A percentile compares a stretch with the other conserved stretches of the same genome.
Evolutionary conservation across 1,140 invertebrate species (phyloP).

Genomic region (Papilio aristodemus): DNA sequence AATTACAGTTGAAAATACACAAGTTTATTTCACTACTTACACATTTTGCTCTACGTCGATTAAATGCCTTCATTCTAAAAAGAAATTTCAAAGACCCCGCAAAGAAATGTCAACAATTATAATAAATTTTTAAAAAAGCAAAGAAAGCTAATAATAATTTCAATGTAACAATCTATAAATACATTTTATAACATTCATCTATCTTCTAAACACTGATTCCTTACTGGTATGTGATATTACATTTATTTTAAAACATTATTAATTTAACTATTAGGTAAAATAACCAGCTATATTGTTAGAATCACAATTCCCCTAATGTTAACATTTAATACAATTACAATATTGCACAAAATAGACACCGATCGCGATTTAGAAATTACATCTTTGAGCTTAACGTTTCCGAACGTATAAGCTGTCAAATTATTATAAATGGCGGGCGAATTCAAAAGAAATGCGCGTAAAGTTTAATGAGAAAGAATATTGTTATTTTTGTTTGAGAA

Average conservation of each 20-base stretch:
- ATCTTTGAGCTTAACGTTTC: slow-evolving; percentile 49
- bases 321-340: slow-evolving; percentile 60
- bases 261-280: slow-evolving; percentile 66
- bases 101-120: slow-evolving; percentile 9
- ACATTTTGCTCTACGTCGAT: slow-evolving; percentile 1
- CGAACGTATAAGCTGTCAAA: slow-evolving; percentile 50
- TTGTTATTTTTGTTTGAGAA: neutral
- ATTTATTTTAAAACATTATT: slow-evolving; percentile 63
- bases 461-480: slow-evolving; percentile 27
- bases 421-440: slow-evolving; percentile 43
- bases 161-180: slow-evolving; percentile 70
- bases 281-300: slow-evolving; percentile 74
- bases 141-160: slow-evolving; percentile 39
- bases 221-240: slow-evolving; percentile 67
- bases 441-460: slow-evolving; percentile 45
- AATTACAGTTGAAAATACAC: slow-evolving; percentile 5
- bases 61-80: slow-evolving; percentile 17
- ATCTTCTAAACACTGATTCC: slow-evolving; percentile 71
- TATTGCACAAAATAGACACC: slow-evolving; percentile 73
- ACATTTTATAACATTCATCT: slow-evolving; percentile 62
- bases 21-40: neutral
- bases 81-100: slow-evolving; percentile 10
- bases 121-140: slow-evolving; percentile 39
- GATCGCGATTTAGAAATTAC: slow-evolving; percentile 52
- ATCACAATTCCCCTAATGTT: slow-evolving; percentile 77